Conservation (phyloP, 2,113 vertebrate species). For the Pholis gunnellus region DNA sequence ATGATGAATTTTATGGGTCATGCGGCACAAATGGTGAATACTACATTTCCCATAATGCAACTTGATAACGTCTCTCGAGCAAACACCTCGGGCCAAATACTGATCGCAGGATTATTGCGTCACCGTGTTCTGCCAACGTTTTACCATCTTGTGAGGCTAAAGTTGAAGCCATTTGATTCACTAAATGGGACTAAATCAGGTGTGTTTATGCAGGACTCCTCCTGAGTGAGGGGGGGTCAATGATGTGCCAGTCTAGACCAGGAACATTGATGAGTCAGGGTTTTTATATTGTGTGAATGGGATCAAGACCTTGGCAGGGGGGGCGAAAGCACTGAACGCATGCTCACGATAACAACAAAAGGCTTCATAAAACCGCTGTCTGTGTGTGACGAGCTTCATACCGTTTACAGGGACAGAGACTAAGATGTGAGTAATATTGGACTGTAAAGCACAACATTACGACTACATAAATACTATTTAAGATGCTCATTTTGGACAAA, state of each 20-base stretch:
- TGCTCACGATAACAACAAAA: slow-evolving; percentile 68
- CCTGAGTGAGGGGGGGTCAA: not conserved
- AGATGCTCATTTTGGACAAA: not conserved
- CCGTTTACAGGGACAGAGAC: not conserved
- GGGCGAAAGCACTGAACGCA: slow-evolving; percentile 47
- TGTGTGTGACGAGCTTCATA: slow-evolving; percentile 1
- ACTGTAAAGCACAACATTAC: not conserved
- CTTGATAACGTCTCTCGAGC: not conserved
- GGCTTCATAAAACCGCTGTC: slow-evolving; percentile 35
- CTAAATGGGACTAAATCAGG: not conserved
- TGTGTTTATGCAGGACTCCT: not conserved
- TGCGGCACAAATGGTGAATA: not conserved
- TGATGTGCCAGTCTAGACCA: slow-evolving; percentile 40
- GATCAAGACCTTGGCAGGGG: slow-evolving; percentile 66
- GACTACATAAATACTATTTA: not conserved
- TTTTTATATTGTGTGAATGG: slow-evolving; percentile 63
- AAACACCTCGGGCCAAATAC: not conserved
- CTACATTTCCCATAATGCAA: not conserved
- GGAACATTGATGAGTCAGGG: slow-evolving; percentile 72
- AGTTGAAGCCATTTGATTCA: not conserved
- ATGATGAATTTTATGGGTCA: not conserved
- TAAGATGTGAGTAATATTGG: not conserved
- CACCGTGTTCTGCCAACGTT: not conserved
- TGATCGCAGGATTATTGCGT: not conserved
- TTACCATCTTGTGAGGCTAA: not conserved